Conservation (phyloP, 2,113 vertebrate species). For the Chloebia gouldiae region DNA sequence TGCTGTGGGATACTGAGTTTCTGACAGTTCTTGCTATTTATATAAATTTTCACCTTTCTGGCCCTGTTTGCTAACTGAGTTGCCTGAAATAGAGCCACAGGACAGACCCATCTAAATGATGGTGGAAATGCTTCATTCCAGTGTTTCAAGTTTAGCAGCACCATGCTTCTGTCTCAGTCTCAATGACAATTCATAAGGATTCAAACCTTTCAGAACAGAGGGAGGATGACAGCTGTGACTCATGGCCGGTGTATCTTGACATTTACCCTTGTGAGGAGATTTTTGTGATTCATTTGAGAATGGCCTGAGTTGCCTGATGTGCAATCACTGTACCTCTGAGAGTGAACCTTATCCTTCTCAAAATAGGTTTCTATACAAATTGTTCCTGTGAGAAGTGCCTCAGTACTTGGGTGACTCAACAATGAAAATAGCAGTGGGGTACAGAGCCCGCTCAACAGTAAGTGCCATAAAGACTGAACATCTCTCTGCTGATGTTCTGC, state of each 20-base stretch:
- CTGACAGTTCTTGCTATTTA: background rate
- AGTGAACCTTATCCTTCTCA: background rate
- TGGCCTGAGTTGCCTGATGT: background rate
- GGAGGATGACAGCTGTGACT: background rate
- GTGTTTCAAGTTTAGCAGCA: background rate
- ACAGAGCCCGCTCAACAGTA: background rate
- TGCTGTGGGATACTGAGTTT: background rate
- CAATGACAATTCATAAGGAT: background rate
- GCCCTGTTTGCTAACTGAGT: background rate
- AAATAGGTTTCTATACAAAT: background rate
- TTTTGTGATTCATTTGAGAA: constrained; percentile 5
- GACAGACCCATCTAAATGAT: background rate
- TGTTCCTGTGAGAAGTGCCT: background rate
- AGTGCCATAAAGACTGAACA: background rate
- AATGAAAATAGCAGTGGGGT: background rate
- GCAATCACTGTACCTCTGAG: background rate
- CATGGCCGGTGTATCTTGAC: background rate
- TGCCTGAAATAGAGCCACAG: background rate
- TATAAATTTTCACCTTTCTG: background rate
- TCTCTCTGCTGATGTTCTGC: background rate
- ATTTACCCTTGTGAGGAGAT: background rate
- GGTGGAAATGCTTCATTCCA: background rate
- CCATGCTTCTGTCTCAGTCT: background rate
- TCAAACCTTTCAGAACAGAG: background rate
- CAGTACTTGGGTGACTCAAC: background rate